Conservation (phyloP, 2,797 vertebrate species). For the Gobio occitaniae region DNA sequence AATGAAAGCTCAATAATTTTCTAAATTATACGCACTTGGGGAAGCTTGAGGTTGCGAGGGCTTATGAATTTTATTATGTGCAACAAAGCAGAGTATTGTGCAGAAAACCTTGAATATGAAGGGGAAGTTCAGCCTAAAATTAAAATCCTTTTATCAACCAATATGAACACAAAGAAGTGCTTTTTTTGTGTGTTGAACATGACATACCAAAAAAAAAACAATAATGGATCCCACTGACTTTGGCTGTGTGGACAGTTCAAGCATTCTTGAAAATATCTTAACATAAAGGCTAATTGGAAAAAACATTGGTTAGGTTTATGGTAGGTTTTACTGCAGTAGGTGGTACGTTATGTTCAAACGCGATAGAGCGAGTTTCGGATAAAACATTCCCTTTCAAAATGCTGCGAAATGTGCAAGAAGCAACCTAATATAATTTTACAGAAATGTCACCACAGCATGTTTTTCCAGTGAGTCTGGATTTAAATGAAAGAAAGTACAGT, state of each 20-base stretch:
- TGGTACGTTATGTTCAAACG: too few species aligned
- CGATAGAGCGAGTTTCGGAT: background rate
- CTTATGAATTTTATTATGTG: constrained; percentile 11
- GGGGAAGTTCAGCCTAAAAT: background rate
- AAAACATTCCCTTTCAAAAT: background rate
- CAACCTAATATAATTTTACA: background rate
- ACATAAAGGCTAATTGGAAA: background rate
- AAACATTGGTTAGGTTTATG: background rate
- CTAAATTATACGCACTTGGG: constrained; percentile 21
- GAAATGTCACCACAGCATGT: background rate
- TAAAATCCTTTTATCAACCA: background rate
- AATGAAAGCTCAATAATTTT: constrained; percentile 38
- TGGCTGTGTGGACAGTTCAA: background rate
- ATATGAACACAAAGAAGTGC: background rate
- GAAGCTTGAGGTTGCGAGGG: constrained; percentile 16
- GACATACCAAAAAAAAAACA: too few species aligned
- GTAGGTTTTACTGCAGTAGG: too few species aligned
- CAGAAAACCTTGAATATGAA: background rate
- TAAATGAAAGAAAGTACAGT: background rate
- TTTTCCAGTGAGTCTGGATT: background rate
- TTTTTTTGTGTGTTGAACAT: too few species aligned
- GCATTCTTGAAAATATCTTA: background rate
- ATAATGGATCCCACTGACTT: background rate
- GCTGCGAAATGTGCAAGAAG: background rate
- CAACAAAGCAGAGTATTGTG: constrained; percentile 11